Base-by-base conservation (phyloP, 64 coral and sea anemone genomes). In the Astreopora myriophthalma region DNA sequence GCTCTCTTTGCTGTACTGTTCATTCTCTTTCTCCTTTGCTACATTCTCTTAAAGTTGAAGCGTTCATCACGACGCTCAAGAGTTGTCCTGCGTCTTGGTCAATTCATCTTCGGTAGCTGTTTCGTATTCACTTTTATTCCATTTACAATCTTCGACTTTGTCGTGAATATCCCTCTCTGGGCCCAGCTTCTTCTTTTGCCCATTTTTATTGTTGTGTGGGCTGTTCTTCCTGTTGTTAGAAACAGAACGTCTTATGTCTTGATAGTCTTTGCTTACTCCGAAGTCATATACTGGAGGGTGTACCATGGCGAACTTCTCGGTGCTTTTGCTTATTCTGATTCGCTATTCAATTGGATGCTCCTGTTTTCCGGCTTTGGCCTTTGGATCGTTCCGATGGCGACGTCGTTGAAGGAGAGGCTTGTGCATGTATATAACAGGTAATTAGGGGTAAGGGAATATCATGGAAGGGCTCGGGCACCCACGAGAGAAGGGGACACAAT, bases 241-340 rank as follows among this genome's bases (percentile, higher is more conserved):
- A 79, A 69, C 13, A 90, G 76, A 28, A 79, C 93, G 5, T 44
- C 79, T 0, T 46, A 74, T 16, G 79, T 60, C 14, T 52, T 94
- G 58, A 85, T 94, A 26, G 69, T 94, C 8, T 94, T 85, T 69
- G 85, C 85, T 55, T 94, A 90, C 40, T 87, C 93, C 8, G 85
- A 94, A 39, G 70, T 61, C 33, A 79, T 94, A 6, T 90, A 90
- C 17, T 94, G 93, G 93, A 62, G 42, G 26, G 79, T 94, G 1
- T 94, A 90, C 23, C 90, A 89, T 64, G 84, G 76, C 17, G 73
- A 75, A 8, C 36, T 94, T 22, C 36, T 86, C 17, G 68, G 87
- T 6, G 10, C 16, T 13, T 6, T 90, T 16, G 24, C 27, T 5
- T 89, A 89, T 20, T 65, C 69, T 0, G 17, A 10, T 6, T 6